Evolutionary conservation across 2,113 vertebrate genomes (phyloP), one percentile per base, ranked within the genome.

Genomic region (Callionymus lyra): DNA sequence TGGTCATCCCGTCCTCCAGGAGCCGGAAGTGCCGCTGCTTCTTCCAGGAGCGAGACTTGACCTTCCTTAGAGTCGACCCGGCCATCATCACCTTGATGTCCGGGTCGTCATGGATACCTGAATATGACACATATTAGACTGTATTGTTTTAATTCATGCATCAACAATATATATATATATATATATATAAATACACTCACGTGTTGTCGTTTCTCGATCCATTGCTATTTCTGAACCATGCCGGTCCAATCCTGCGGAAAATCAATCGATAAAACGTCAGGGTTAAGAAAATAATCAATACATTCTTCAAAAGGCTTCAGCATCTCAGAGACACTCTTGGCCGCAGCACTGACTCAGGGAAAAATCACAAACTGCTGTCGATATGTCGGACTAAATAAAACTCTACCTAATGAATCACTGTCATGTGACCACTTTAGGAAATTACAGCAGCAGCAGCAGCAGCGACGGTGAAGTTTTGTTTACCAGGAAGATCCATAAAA

Each of bases 21-120:
- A 98, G 86, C 54, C 84, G 87, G 81, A 91, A 97, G 71, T 84
- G 88, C n/a, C 93, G 81, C 35, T 85, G 86, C 59, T 89, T 93
- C 72, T 91, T 97, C 91, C 91, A 98, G 32, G 53, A 87, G 42
- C 84, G 87, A 51, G 94, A 92, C 59, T 90, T 96, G 47, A 95
- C 90, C 72, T 97, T 98, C 47, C 90, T 88, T 80, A 97, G 81
- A 67, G 86, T 52, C 0, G 73, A 86, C 16, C 91, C 94, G 11
- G 81, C 76, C 63, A 91, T 89, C 93, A 97, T 94, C 50, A 81
- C 72, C 61, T 84, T 70, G 65, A 97, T 55, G 0, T 86, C 72
- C n/a, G 84, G 79, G 54, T 90, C 87, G 49, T 83, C 58, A 47
- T 81, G 82, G 38, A 90, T 61, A 50, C 84, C 93, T 98, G 75